Conservation (phyloP, 2,797 vertebrate genomes). For the Myiotriccus ornatus region DNA sequence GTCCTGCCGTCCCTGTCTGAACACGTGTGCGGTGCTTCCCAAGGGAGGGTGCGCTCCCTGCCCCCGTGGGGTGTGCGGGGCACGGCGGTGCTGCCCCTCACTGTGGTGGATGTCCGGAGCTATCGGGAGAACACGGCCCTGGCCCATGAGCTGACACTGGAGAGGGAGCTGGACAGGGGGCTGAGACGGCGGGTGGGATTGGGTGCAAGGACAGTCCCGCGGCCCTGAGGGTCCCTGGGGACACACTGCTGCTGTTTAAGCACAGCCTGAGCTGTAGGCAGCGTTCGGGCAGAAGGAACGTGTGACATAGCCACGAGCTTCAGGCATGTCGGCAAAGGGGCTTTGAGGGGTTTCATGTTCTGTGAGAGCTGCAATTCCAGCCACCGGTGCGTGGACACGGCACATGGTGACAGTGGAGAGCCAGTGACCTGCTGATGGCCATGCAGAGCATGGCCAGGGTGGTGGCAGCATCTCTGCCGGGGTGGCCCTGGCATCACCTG, state of each 20-base stretch:
- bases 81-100: accelerated
- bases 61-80: accelerated
- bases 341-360: not conserved
- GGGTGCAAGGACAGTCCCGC: not conserved
- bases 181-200: accelerated
- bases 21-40: accelerated
- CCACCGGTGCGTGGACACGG: not conserved
- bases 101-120: accelerated
- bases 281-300: not conserved
- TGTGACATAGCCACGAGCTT: not conserved
- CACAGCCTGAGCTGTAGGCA: not conserved
- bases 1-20: accelerated
- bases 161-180: not conserved
- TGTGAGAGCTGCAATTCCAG: not conserved
- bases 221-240: accelerated
- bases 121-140: not conserved
- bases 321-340: accelerated
- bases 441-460: accelerated
- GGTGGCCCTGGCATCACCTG: accelerated
- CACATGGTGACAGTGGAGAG: accelerated
- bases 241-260: accelerated
- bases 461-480: accelerated
- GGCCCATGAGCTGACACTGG: not conserved
- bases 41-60: accelerated
- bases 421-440: not conserved